Evolutionary conservation across 2,888 invertebrate genomes (phyloP).

Genomic region (Dioctria linearis): DNA sequence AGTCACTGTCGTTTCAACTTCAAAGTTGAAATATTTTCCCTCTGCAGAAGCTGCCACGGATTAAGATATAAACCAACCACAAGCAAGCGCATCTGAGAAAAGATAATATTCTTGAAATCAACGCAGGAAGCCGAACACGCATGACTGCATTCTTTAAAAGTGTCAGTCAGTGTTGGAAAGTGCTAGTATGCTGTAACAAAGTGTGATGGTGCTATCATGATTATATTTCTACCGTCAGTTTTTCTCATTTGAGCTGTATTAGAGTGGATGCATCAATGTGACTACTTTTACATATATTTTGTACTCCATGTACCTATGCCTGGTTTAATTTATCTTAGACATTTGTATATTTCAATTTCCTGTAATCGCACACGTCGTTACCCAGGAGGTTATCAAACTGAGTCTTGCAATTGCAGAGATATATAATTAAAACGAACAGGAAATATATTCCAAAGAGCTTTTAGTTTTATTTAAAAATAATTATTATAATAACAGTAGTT

Average conservation of each 20-base stretch:
- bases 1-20: slow-evolving; percentile 10
- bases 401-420: slow-evolving; percentile 1
- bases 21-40: slow-evolving; percentile 7
- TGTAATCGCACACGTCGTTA: slow-evolving; percentile 36
- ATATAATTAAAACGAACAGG: slow-evolving; percentile 6
- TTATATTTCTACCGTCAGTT: not conserved
- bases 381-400: slow-evolving; percentile 13
- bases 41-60: slow-evolving; percentile 13
- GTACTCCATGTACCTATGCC: not conserved
- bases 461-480: no score
- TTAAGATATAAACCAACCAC: slow-evolving; percentile 34
- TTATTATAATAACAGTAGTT: no score
- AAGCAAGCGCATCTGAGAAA: not conserved
- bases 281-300: not conserved
- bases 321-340: slow-evolving; percentile 33
- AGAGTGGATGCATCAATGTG: not conserved
- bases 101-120: slow-evolving; percentile 30
- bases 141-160: slow-evolving; percentile 51
- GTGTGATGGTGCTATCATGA: not conserved
- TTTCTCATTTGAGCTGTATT: not conserved
- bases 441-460: slow-evolving; percentile 6
- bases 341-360: slow-evolving; percentile 38
- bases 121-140: slow-evolving; percentile 50
- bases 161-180: slow-evolving; percentile 32
- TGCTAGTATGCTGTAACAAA: slow-evolving; percentile 3